Conservation (phyloP, 2,113 vertebrate species). For the Microcebus griseorufus region DNA sequence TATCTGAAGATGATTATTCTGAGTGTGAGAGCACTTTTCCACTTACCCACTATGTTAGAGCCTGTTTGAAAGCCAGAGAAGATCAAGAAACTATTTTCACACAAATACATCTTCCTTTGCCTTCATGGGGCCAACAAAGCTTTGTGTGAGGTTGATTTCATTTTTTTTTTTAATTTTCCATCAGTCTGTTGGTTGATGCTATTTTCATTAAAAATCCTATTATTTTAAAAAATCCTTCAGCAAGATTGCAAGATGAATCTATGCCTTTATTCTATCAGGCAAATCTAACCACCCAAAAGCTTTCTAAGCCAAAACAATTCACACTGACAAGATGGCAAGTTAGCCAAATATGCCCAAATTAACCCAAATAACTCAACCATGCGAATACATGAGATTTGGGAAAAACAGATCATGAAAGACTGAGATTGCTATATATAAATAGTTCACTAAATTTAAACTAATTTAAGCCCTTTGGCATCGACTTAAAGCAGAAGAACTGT, state of each 20-base stretch:
- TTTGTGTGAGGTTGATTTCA: slow-evolving; percentile 67
- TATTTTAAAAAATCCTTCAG: slow-evolving; percentile 55
- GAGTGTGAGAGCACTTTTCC: slow-evolving; percentile 26
- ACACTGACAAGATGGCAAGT: slow-evolving; percentile 55
- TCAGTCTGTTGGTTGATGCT: slow-evolving; percentile 46
- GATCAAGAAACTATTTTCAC: slow-evolving; percentile 67
- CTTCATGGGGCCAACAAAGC: slow-evolving; percentile 27
- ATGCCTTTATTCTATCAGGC: slow-evolving; percentile 55
- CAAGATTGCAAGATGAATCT: slow-evolving; percentile 57
- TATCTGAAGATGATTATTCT: slow-evolving; percentile 52
- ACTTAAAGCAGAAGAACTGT: neutral
- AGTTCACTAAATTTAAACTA: neutral
- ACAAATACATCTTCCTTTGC: slow-evolving; percentile 34
- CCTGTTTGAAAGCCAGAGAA: slow-evolving; percentile 56
- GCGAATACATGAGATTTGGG: slow-evolving; percentile 4
- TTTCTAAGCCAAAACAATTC: slow-evolving; percentile 61
- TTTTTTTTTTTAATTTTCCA: slow-evolving; percentile 14
- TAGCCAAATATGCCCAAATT: slow-evolving; percentile 53
- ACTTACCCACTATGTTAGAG: neutral
- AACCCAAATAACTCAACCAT: slow-evolving; percentile 33
- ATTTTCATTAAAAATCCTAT: slow-evolving; percentile 72
- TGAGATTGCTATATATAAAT: neutral
- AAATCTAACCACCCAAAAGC: slow-evolving; percentile 50
- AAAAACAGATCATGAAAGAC: slow-evolving; percentile 15
- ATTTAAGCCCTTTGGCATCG: neutral